A percentile compares a stretch with the other conserved stretches of the same genome.
Conservation (phyloP, 92 coral and sea anemone genomes). For the Ricordea florida region DNA sequence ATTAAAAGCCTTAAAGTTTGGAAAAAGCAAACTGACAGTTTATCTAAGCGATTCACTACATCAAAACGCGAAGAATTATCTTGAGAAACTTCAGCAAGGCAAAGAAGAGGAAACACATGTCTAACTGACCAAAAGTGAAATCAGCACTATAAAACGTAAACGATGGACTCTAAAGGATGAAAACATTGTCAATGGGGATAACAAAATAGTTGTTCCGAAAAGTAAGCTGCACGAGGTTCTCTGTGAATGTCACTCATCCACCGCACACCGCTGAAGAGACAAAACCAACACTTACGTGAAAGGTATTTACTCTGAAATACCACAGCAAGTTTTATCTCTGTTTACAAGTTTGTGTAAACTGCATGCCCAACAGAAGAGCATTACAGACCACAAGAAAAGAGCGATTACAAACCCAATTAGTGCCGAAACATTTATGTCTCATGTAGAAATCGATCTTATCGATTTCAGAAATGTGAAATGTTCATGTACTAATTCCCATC, state of each 20-base stretch:
- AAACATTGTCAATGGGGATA: conserved; percentile 20
- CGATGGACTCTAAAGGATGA: no score
- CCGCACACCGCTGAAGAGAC: conserved; percentile 34
- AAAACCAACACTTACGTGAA: conserved; percentile 24
- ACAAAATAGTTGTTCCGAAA: conserved; percentile 18
- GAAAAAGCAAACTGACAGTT: no score
- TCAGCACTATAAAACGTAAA: no score
- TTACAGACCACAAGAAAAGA: conserved; percentile 17
- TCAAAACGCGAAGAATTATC: no score
- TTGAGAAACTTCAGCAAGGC: no score
- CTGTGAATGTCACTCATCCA: conserved; percentile 17
- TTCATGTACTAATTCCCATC: neutral
- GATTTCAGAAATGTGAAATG: conserved; percentile 15
- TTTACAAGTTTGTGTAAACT: conserved; percentile 17
- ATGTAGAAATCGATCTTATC: conserved; percentile 22
- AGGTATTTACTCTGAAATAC: conserved; percentile 10
- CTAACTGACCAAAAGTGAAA: no score
- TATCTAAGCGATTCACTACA: no score
- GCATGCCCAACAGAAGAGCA: conserved; percentile 25
- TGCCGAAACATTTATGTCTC: conserved; percentile 1
- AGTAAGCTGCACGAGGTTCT: neutral
- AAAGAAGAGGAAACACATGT: no score
- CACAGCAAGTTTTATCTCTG: conserved; percentile 19
- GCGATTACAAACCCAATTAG: conserved; percentile 25
- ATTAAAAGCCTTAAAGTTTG: no score